Percentiles rank a stretch among this genome's conserved stretches.
Conservation (phyloP, 2,797 vertebrate species). For the Brotula barbata region DNA sequence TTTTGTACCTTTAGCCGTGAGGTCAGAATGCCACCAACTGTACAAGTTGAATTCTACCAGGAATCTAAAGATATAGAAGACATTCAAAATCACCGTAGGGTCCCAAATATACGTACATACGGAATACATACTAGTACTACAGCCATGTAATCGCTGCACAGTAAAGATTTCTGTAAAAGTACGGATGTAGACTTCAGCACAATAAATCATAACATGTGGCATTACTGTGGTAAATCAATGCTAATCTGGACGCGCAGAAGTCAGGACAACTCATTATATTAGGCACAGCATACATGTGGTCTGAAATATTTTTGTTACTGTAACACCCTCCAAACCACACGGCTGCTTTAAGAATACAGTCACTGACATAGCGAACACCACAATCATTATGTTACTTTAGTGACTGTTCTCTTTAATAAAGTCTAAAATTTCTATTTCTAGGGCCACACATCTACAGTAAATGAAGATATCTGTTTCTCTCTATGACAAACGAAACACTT, state of each 20-base stretch:
- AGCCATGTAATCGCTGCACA: not conserved
- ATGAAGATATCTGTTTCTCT: too few relatives aligned
- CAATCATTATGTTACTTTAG: not conserved
- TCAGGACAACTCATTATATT: too few relatives aligned
- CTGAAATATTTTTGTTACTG: not conserved
- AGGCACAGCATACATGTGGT: too few relatives aligned
- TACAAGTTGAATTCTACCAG: slow-evolving; percentile 98
- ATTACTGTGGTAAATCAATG: not conserved
- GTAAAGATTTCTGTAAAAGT: not conserved
- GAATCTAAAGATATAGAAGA: slow-evolving; percentile 81
- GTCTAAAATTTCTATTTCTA: too few relatives aligned
- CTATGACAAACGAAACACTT: slow-evolving; percentile 3
- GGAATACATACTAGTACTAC: not conserved
- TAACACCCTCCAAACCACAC: not conserved
- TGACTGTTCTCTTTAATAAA: too few relatives aligned
- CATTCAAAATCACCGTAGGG: slow-evolving; percentile 15
- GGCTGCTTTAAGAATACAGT: not conserved
- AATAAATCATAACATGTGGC: not conserved
- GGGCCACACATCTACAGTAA: too few relatives aligned
- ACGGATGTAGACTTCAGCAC: not conserved
- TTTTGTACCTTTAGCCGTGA: slow-evolving; percentile 90
- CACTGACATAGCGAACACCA: not conserved
- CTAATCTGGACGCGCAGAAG: not conserved
- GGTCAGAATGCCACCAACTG: slow-evolving; percentile 95
- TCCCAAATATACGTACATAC: slow-evolving; percentile 1